A percentile compares a stretch with the other conserved stretches of the same genome.
Evolutionary conservation across 2,888 invertebrate genomes (phyloP).

Genomic region (Aphelenchoides bicaudatus): DNA sequence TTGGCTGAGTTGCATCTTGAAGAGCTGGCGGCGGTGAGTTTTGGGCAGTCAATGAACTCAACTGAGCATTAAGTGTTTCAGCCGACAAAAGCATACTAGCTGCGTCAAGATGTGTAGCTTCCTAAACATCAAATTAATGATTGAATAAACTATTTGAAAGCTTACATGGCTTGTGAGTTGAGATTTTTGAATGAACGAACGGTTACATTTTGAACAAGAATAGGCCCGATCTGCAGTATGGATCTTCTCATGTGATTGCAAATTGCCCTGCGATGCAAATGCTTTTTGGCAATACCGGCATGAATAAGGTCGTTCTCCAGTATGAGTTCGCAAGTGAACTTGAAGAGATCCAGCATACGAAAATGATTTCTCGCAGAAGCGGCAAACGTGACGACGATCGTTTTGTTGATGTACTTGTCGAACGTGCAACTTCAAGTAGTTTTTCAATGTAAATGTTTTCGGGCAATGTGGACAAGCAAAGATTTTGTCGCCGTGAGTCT

Average conservation of each 20-base stretch:
- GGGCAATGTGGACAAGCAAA: slow-evolving; percentile 57
- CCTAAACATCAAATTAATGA: too few species aligned
- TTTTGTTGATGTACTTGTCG: slow-evolving; percentile 59
- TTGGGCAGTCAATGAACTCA: not conserved
- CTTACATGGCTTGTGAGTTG: slow-evolving; percentile 60
- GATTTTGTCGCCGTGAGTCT: slow-evolving; percentile 59
- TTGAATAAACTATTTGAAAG: slow-evolving; percentile 39
- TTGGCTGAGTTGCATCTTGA: slow-evolving; percentile 11
- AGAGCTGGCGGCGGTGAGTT: slow-evolving; percentile 9
- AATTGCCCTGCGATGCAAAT: slow-evolving; percentile 60
- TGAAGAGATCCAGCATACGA: slow-evolving; percentile 60
- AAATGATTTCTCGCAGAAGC: slow-evolving; percentile 55
- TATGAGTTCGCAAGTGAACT: slow-evolving; percentile 59
- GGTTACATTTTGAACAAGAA: slow-evolving; percentile 47
- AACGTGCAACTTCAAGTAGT: slow-evolving; percentile 60
- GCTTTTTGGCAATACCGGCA: slow-evolving; percentile 58
- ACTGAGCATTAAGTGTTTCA: not conserved
- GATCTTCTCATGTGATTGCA: slow-evolving; percentile 58
- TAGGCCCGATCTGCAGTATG: slow-evolving; percentile 59
- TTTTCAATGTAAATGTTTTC: slow-evolving; percentile 59
- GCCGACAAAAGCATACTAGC: too few species aligned
- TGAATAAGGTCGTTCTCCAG: slow-evolving; percentile 57
- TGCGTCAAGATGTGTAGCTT: too few species aligned
- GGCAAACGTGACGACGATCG: slow-evolving; percentile 55
- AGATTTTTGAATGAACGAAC: slow-evolving; percentile 59